Percentiles rank a stretch among this genome's conserved stretches.
These are phyloP conservation scores for Lepilemur septentrionalis DNA, from an alignment of 2,797 vertebrate genomes.

Conservation along the genomic window DNA sequence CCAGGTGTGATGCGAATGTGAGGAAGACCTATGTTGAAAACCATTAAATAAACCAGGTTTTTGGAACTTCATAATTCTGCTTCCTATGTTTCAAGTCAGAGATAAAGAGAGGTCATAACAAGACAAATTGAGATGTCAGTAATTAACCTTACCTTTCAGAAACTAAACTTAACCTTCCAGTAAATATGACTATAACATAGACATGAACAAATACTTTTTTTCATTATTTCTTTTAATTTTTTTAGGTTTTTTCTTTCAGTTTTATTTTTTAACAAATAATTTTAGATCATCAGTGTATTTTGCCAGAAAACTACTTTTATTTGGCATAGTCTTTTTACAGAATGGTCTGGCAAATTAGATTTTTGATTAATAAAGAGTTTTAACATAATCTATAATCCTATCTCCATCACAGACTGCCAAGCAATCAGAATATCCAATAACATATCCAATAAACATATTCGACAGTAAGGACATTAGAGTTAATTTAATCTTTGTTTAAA, in stretches of 20 bases:
- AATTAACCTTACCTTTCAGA: conserved; percentile 19
- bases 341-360: neutral
- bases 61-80: neutral
- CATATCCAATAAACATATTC: neutral
- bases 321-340: neutral
- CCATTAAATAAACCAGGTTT: neutral
- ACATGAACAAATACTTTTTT: neutral
- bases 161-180: conserved; percentile 6
- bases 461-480: neutral
- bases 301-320: conserved; percentile 8
- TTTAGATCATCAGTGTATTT: conserved; percentile 5
- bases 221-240: neutral
- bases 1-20: neutral
- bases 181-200: neutral
- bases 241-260: neutral
- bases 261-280: neutral
- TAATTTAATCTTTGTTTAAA: conserved; percentile 29
- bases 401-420: neutral
- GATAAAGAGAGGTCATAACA: neutral
- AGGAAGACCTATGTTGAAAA: neutral
- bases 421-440: conserved; percentile 1
- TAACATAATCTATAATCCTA: neutral
- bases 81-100: neutral
- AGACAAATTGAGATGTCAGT: neutral
- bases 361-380: neutral